Conservation (phyloP, 92 coral and sea anemone species). For the Pocillopora grandis region DNA sequence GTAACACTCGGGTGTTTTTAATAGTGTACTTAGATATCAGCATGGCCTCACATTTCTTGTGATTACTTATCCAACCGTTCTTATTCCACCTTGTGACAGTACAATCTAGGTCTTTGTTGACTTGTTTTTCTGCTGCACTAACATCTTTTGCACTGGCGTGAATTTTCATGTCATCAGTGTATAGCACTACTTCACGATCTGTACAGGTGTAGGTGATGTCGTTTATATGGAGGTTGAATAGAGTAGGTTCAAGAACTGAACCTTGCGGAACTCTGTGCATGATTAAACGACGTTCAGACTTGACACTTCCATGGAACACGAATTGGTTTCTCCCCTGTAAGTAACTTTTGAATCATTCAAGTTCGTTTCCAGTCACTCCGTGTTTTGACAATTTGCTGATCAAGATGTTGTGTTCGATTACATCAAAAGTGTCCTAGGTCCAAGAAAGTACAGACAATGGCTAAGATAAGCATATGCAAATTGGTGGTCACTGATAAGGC, state of each 20-base stretch:
- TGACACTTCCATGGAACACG: conserved; percentile 28
- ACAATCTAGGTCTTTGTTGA: conserved; percentile 26
- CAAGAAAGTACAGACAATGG: not conserved
- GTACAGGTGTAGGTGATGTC: conserved; percentile 48
- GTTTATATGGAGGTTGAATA: conserved; percentile 57
- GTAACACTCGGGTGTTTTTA: no score
- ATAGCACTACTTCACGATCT: conserved; percentile 37
- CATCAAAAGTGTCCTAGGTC: not conserved
- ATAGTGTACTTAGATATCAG: conserved; percentile 30
- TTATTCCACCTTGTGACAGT: conserved; percentile 11
- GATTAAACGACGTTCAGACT: conserved; percentile 41
- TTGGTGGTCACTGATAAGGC: no score
- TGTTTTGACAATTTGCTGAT: conserved; percentile 26
- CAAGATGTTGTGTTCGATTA: conserved; percentile 10
- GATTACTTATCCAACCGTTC: conserved; percentile 46
- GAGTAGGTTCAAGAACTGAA: conserved; percentile 57
- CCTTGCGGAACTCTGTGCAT: conserved; percentile 61
- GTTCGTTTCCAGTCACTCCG: conserved; percentile 41
- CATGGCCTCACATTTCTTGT: conserved; percentile 44
- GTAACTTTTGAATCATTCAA: conserved; percentile 59
- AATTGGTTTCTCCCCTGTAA: conserved; percentile 36
- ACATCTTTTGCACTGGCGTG: conserved; percentile 51
- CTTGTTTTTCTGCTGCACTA: conserved; percentile 22
- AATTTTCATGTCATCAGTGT: conserved; percentile 53
- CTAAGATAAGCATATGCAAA: no score